Percentiles rank a stretch among this genome's conserved stretches.
Conservation (phyloP, 2,888 invertebrate species). For the Ochropacha duplaris region DNA sequence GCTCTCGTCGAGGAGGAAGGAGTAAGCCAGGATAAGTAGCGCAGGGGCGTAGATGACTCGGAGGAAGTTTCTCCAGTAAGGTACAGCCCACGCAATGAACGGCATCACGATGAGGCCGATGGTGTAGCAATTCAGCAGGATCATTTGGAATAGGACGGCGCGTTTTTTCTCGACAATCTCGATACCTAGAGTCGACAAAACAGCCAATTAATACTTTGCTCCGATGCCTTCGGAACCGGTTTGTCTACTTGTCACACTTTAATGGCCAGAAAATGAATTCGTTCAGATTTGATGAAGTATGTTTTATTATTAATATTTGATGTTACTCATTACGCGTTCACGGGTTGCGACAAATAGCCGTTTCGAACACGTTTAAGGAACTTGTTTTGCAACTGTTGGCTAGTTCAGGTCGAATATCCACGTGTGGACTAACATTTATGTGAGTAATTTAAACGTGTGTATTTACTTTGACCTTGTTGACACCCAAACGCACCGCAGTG, state of each 20-base stretch:
- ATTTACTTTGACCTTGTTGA: background rate
- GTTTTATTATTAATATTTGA: background rate
- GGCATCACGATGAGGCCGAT: conserved; percentile 69
- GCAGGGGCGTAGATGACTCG: conserved; percentile 72
- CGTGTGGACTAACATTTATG: background rate
- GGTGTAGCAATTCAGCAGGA: conserved; percentile 72
- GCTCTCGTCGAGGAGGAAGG: conserved; percentile 72
- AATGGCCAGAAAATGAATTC: background rate
- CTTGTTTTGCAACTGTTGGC: background rate
- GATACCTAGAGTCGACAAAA: conserved; percentile 52
- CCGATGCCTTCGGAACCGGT: background rate
- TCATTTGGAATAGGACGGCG: conserved; percentile 70
- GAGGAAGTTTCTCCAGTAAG: conserved; percentile 73
- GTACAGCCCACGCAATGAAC: conserved; percentile 68
- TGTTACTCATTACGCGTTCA: background rate
- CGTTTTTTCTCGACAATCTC: conserved; percentile 73
- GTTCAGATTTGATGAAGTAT: background rate
- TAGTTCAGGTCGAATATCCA: background rate
- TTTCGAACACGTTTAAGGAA: conserved; percentile 1
- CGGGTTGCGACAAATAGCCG: background rate
- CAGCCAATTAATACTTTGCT: background rate
- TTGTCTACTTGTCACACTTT: background rate
- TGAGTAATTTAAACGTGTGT: background rate
- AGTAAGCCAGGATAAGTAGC: conserved; percentile 62
- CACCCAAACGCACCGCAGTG: background rate